Percentiles rank a stretch among this genome's conserved stretches.
These are phyloP conservation scores for Halocaridina rubra DNA, from an alignment of 2,888 invertebrate genomes.

Conservation along the genomic window DNA sequence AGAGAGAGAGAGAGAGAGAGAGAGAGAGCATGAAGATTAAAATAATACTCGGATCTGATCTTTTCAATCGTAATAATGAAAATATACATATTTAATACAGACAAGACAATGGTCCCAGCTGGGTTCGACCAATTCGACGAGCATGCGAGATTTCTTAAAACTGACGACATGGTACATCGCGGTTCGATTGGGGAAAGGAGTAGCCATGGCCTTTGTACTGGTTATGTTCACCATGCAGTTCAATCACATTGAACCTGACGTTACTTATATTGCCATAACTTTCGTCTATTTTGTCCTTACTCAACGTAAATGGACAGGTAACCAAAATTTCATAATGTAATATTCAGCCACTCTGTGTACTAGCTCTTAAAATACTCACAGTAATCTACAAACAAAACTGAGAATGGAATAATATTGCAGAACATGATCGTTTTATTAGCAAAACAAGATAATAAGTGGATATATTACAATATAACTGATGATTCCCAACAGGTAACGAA, in stretches of 20 bases:
- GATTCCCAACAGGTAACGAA: conserved; percentile 23
- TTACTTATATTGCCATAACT: conserved; percentile 63
- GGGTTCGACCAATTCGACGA: conserved; percentile 88
- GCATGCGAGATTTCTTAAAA: conserved; percentile 84
- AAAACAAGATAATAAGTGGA: no score
- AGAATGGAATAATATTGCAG: no score
- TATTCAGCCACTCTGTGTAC: no score
- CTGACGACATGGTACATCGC: conserved; percentile 81
- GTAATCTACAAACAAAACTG: no score
- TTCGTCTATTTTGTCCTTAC: conserved; percentile 64
- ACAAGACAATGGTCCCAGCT: neutral
- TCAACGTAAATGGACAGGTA: conserved; percentile 58
- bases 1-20: neutral
- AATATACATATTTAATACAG: no score
- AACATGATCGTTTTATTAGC: no score
- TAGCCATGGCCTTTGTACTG: conserved; percentile 83
- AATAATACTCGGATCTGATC: no score
- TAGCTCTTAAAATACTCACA: no score
- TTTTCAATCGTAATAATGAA: no score
- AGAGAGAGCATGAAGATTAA: neutral
- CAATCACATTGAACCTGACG: conserved; percentile 64
- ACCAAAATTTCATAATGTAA: no score
- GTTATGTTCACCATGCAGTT: conserved; percentile 79
- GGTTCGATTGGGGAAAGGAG: conserved; percentile 89
- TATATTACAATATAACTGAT: no score